Conservation (phyloP, 1,140 invertebrate species). For the Drosophila rhopaloa region DNA sequence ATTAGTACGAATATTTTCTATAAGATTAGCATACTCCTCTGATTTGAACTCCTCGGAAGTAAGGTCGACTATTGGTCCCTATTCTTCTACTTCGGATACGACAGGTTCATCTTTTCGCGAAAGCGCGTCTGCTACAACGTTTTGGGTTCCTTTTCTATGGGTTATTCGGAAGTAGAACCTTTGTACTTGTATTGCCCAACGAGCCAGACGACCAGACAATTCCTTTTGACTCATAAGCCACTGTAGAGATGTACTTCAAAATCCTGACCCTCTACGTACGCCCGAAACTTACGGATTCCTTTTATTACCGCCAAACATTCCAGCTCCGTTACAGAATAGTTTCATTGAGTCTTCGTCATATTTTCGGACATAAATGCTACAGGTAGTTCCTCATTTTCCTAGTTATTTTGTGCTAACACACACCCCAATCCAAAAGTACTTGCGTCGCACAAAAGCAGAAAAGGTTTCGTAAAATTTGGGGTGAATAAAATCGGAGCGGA, state of each 20-base stretch:
- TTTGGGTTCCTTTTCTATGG: constrained; percentile 10
- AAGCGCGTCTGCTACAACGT: constrained; percentile 14
- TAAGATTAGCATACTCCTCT: constrained; percentile 18
- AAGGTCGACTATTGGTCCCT: constrained; percentile 20
- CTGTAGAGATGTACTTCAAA: constrained; percentile 68
- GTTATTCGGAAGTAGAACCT: constrained; percentile 4
- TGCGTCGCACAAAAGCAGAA: constrained; percentile 48
- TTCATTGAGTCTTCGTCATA: constrained; percentile 11
- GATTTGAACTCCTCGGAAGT: constrained; percentile 11
- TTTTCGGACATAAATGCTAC: neutral
- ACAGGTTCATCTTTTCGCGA: constrained; percentile 10
- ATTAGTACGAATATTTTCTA: constrained; percentile 12
- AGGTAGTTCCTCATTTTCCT: neutral
- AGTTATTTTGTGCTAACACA: constrained; percentile 26
- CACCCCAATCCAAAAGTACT: constrained; percentile 21
- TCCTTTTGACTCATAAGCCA: constrained; percentile 84
- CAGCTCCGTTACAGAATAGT: constrained; percentile 25
- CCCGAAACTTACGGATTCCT: constrained; percentile 55
- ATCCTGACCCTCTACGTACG: too few species aligned
- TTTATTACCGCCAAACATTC: constrained; percentile 9
- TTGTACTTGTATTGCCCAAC: constrained; percentile 32
- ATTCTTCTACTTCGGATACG: constrained; percentile 3
- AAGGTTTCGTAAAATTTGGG: constrained; percentile 29
- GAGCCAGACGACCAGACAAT: constrained; percentile 49
- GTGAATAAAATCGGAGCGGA: constrained; percentile 11